A percentile compares a stretch with the other conserved stretches of the same genome.
Conservation (phyloP, 2,113 vertebrate species). For the Origma solitaria region DNA sequence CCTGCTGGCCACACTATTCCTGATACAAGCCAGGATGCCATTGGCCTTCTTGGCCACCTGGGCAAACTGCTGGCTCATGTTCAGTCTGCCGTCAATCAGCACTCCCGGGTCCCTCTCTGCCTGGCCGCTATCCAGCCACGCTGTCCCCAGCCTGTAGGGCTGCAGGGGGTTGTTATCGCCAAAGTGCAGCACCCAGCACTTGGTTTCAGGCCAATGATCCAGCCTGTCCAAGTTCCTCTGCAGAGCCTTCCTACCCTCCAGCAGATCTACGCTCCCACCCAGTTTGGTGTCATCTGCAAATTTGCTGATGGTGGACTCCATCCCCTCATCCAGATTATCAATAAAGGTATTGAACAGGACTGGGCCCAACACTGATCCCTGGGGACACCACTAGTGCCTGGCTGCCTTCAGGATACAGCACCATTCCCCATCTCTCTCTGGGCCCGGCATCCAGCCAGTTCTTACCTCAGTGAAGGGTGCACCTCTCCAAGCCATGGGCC, state of each 20-base stretch:
- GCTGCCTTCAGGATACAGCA: neutral
- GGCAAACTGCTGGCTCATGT: neutral
- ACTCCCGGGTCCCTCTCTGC: neutral
- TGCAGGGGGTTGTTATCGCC: neutral
- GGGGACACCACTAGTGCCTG: neutral
- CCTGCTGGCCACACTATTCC: neutral
- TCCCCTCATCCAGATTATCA: neutral
- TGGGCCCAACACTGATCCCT: neutral
- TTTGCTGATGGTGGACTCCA: neutral
- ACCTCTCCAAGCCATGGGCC: neutral
- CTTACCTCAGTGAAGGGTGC: neutral
- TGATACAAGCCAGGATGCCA: neutral
- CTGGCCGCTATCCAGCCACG: accelerated
- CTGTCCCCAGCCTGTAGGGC: neutral
- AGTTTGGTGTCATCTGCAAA: neutral
- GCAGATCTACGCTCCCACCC: neutral
- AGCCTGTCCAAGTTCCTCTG: neutral
- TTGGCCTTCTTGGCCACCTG: neutral
- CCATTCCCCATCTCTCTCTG: neutral
- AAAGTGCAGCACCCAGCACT: neutral
- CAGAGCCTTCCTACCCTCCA: neutral
- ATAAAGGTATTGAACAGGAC: neutral
- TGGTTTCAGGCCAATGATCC: neutral
- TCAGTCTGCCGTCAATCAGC: neutral
- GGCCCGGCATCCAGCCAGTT: neutral